phyloP scores from a whole-genome alignment of 2,113 vertebrate genomes.

The Blennius ocellaris region DNA sequence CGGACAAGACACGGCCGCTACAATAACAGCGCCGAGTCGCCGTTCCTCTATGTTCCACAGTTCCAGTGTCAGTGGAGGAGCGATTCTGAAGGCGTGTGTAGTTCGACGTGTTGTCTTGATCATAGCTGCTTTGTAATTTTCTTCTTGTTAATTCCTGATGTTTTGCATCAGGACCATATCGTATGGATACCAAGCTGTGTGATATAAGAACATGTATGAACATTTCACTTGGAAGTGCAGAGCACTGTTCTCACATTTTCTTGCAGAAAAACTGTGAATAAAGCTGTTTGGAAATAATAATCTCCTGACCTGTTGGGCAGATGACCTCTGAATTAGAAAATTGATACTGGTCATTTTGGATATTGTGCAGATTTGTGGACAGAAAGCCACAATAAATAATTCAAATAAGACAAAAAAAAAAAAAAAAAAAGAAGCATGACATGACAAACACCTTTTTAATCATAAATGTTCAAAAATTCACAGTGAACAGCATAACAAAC shows the following conservation, averaged over 20 bases:
- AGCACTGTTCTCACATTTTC: neutral
- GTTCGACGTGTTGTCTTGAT: neutral
- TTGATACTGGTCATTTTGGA: too few relatives aligned
- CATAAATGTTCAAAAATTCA: neutral
- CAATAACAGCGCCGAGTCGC: neutral
- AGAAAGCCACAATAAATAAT: neutral
- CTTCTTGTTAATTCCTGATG: neutral
- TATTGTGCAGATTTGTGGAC: neutral
- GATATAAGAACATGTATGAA: neutral
- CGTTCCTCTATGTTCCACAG: neutral
- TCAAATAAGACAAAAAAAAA: neutral
- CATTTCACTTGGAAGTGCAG: neutral
- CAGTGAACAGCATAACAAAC: too few relatives aligned
- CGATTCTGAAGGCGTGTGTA: neutral
- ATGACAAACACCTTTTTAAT: conserved; percentile 18
- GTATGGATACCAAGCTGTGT: neutral
- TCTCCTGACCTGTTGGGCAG: too few relatives aligned
- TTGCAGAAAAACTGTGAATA: neutral
- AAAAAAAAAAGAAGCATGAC: neutral
- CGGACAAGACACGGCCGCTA: neutral
- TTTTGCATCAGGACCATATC: conserved; percentile 1
- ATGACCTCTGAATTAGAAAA: neutral
- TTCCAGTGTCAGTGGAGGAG: neutral
- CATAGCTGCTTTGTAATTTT: neutral
- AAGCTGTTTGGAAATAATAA: neutral